Percentiles rank a stretch among this genome's conserved stretches.
phyloP scores from a whole-genome alignment of 2,797 vertebrate species.

The Anolis apletophallus region DNA sequence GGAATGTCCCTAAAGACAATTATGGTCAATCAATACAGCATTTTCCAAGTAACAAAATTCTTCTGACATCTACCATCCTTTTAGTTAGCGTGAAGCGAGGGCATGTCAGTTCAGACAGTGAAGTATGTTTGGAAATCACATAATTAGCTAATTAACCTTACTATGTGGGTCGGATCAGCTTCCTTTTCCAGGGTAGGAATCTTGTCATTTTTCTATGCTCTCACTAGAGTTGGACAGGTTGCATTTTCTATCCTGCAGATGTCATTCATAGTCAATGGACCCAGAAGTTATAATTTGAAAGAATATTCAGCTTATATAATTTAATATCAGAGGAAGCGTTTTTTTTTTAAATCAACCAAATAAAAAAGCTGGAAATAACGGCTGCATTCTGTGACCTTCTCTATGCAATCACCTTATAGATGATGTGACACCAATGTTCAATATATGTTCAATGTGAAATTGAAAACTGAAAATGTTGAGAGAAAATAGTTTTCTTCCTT shows the following conservation, averaged over 20 bases:
- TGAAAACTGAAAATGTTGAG: constrained; percentile 28
- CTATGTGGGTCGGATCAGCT: constrained; percentile 44
- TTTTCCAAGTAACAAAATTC: constrained; percentile 63
- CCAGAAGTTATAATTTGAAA: constrained; percentile 41
- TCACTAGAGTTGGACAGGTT: constrained; percentile 45
- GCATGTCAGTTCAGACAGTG: constrained; percentile 48
- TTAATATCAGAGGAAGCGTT: constrained; percentile 33
- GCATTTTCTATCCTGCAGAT: constrained; percentile 49
- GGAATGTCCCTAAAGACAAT: constrained; percentile 64
- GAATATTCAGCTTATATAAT: constrained; percentile 52
- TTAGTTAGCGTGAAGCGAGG: constrained; percentile 62
- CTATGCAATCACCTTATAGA: constrained; percentile 20
- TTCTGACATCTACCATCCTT: constrained; percentile 64
- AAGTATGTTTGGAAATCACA: constrained; percentile 55
- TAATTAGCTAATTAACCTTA: constrained; percentile 61
- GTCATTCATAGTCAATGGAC: constrained; percentile 50
- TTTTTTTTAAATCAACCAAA: background rate
- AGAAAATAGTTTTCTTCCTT: constrained; percentile 26
- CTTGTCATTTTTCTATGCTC: background rate
- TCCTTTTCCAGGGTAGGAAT: constrained; percentile 46
- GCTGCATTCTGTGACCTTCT: constrained; percentile 10
- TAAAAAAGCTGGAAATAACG: background rate
- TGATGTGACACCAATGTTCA: constrained; percentile 18
- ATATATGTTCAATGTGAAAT: constrained; percentile 26
- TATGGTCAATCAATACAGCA: constrained; percentile 67